Evolutionary conservation across 2,113 vertebrate genomes (phyloP).

Genomic region (Cnemophilus loriae): DNA sequence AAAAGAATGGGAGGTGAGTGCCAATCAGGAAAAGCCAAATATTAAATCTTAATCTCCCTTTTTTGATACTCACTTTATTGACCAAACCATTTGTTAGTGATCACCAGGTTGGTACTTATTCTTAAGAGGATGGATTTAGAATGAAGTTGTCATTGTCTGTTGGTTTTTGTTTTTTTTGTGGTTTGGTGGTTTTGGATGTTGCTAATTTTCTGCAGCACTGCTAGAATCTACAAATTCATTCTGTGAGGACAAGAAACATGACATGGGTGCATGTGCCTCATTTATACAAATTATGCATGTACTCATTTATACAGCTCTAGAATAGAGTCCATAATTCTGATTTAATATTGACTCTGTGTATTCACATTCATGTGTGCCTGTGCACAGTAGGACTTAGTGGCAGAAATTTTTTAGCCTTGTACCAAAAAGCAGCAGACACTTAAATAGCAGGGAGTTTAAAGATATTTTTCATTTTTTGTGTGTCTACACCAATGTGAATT

Average conservation of each 20-base stretch:
- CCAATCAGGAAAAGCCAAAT: conserved; percentile 6
- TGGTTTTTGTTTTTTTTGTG: neutral
- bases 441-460: neutral
- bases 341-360: neutral
- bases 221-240: neutral
- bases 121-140: neutral
- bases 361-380: neutral
- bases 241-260: neutral
- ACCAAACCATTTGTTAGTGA: neutral
- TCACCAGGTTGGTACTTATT: neutral
- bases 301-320: neutral
- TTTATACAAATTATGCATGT: neutral
- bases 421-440: neutral
- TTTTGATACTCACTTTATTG: conserved; percentile 2
- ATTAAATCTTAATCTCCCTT: conserved; percentile 34
- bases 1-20: neutral
- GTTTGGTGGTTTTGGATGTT: neutral
- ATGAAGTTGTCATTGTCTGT: neutral
- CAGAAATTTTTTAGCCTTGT: neutral
- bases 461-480: neutral
- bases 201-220: neutral
- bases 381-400: neutral
- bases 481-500: neutral
- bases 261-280: neutral
- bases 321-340: neutral